Evolutionary conservation across 2,113 vertebrate genomes (phyloP).

Genomic region (Oncorhynchus mykiss): DNA sequence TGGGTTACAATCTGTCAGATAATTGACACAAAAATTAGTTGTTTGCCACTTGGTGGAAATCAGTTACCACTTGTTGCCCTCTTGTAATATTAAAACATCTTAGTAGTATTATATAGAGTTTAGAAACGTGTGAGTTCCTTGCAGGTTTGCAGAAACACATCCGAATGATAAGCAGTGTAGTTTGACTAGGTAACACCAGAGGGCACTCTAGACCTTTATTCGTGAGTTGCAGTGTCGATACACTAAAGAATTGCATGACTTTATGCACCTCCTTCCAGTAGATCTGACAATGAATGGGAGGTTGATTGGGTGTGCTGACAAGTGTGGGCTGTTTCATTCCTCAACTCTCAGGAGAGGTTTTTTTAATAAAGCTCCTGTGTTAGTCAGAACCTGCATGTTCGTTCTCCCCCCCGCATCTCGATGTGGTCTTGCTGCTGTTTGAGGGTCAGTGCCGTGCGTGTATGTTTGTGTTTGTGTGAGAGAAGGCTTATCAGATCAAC

Average conservation of each 20-base stretch:
- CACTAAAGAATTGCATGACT: conserved; percentile 20
- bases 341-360: neutral
- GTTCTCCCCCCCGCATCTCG: neutral
- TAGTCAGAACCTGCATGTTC: neutral
- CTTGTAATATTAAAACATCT: neutral
- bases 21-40: neutral
- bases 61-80: too few species aligned
- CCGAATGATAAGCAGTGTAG: conserved; percentile 16
- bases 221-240: neutral
- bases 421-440: neutral
- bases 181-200: conserved; percentile 52
- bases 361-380: neutral
- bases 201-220: conserved; percentile 67
- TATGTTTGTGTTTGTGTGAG: neutral
- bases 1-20: neutral
- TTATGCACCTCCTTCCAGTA: neutral
- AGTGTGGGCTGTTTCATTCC: conserved; percentile 5
- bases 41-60: too few species aligned
- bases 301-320: neutral
- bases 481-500: neutral
- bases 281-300: neutral
- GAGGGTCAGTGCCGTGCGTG: neutral
- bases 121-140: too few species aligned
- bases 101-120: neutral
- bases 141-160: neutral